Evolutionary conservation across 1,140 invertebrate species (phyloP).

Genomic region (Whitmania pigra): DNA sequence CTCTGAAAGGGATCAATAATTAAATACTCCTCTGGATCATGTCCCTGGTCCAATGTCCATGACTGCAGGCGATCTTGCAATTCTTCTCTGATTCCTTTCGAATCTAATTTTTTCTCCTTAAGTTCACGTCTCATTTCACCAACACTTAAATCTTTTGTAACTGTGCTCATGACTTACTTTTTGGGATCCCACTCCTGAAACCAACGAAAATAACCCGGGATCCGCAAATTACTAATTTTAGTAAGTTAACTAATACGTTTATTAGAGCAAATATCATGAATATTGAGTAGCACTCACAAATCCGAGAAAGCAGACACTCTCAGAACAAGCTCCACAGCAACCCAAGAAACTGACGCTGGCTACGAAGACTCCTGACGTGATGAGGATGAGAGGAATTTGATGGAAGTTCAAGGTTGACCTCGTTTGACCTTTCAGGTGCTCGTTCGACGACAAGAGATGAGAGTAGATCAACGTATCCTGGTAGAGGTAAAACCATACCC

Average conservation of each 20-base stretch:
- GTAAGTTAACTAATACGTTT: background rate
- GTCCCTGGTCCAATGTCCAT: no score
- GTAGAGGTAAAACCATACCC: conserved; percentile 12
- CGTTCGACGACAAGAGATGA: background rate
- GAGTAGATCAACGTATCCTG: conserved; percentile 1
- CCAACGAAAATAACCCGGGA: no score
- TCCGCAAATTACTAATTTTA: background rate
- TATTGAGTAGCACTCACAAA: conserved; percentile 10
- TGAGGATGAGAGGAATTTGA: conserved; percentile 1
- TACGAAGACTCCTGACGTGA: conserved; percentile 15
- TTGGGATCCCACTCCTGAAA: no score
- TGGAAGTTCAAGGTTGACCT: conserved; percentile 8
- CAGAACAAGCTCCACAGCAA: conserved; percentile 17
- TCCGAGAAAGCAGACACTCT: conserved; percentile 16
- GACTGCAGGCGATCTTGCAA: no score
- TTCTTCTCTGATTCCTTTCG: no score
- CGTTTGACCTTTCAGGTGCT: background rate
- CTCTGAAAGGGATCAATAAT: no score
- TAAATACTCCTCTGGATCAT: no score
- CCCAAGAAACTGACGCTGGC: conserved; percentile 18
- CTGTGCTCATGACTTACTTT: no score
- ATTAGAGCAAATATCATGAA: background rate
- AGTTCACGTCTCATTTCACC: no score
- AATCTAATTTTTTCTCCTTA: no score
- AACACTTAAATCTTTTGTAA: no score